These are phyloP conservation scores for Onchidella celtica DNA, from an alignment of 2,888 invertebrate genomes.

Conservation along the genomic window DNA sequence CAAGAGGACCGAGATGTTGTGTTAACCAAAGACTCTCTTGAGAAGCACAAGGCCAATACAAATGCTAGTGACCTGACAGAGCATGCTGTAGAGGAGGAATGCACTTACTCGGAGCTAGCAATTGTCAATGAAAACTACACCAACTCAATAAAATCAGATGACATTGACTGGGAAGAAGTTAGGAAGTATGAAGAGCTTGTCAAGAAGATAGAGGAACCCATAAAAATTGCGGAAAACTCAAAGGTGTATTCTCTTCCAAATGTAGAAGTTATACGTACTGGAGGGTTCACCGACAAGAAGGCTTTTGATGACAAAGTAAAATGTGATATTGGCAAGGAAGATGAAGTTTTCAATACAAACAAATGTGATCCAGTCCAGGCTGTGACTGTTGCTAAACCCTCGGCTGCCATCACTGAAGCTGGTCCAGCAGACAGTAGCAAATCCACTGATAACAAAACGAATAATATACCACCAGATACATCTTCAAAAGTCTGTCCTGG, in stretches of 20 bases:
- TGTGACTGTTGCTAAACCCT: not conserved
- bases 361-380: not conserved
- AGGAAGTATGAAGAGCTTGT: conserved; percentile 37
- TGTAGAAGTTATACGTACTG: conserved; percentile 26
- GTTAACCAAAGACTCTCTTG: not conserved
- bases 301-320: conserved; percentile 21
- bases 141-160: conserved; percentile 45
- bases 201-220: conserved; percentile 40
- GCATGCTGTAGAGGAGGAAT: not conserved
- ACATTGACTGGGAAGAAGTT: conserved; percentile 42
- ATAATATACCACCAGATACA: no score
- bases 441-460: no score
- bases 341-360: not conserved
- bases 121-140: conserved; percentile 42
- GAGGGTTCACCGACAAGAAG: not conserved
- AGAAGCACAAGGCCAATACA: not conserved
- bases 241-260: conserved; percentile 36
- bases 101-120: conserved; percentile 20
- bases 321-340: not conserved
- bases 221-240: conserved; percentile 34
- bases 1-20: not conserved
- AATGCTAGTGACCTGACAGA: not conserved
- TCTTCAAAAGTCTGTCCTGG: no score
- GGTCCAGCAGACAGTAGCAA: not conserved
- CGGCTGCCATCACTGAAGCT: not conserved